Evolutionary conservation across 2,113 vertebrate species (phyloP), one percentile per base, ranked within the genome.

Genomic region (Neodontobutis hainanensis): DNA sequence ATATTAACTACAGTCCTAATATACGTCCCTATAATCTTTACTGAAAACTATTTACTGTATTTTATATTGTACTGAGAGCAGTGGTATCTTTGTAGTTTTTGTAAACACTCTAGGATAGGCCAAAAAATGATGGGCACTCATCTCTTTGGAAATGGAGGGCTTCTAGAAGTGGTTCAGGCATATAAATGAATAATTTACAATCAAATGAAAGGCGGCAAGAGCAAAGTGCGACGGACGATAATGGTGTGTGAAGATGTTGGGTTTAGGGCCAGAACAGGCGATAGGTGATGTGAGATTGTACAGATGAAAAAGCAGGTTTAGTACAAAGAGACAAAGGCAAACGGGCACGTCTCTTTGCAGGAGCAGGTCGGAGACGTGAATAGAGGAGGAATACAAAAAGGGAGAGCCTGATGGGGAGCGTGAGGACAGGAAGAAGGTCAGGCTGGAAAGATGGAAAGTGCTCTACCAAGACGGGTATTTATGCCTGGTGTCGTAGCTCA

Each of bases 401-500:
- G 43, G 15, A 35, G 53, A 67, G 66, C 49, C 45, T 0, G 50
- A 16, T 57, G 59, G 63, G 63, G 70, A 62, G 62, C 57, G 34
- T 32, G 80, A 60, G 47, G 46, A 60, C 70, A 63, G 74, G 84
- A 72, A 77, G 85, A 87, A 82, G 87, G 85, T 90, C 86, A 89
- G 75, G 74, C 73, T 7, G 77, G 56, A 61, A 15, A 79, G 70
- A 80, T 76, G 83, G 77, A 81, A 70, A 83, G 79, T 74, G 80
- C 75, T 78, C 61, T 64, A 70, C 71, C 11, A 44, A 68, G 75
- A 67, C 68, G 50, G 75, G 73, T 85, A 76, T 90, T 90, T 89
- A 85, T 85, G 86, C 87, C 77, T 80, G 69, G 85, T 84, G 88
- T 87, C 68, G 47, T 67, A 47, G 73, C 86, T 11, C 84, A 80